Conservation (phyloP, 2,797 vertebrate species). For the Champsocephalus gunnari region DNA sequence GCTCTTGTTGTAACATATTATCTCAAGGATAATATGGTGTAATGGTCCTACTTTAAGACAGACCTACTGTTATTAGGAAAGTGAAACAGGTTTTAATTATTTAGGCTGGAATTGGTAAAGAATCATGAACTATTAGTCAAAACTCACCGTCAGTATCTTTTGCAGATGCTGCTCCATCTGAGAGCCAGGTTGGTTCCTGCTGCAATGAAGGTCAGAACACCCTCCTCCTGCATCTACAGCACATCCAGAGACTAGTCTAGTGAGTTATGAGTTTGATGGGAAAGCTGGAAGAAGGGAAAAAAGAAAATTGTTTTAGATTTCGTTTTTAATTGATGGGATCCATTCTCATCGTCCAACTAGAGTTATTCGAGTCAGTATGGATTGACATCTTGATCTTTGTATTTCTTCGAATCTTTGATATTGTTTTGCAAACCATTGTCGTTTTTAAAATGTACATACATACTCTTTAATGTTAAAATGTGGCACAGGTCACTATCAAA, state of each 20-base stretch:
- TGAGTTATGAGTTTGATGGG: background rate
- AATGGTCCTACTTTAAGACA: background rate
- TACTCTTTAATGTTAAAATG: background rate
- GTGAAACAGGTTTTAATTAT: no score
- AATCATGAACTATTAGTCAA: no score
- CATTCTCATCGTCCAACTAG: no score
- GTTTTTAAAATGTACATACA: no score
- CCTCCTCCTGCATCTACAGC: background rate
- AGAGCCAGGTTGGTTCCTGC: background rate
- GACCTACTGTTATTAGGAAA: no score
- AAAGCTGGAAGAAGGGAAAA: background rate
- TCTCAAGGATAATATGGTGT: background rate
- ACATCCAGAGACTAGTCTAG: background rate
- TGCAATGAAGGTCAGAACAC: background rate
- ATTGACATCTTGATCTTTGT: no score
- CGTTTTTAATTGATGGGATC: background rate
- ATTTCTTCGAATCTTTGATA: no score
- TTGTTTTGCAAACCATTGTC: no score
- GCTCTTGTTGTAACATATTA: no score
- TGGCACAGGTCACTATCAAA: conserved; percentile 29
- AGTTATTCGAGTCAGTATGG: no score
- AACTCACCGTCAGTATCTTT: background rate
- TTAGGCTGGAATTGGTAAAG: no score
- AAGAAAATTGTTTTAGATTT: no score
- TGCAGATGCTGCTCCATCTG: background rate